Conservation (phyloP, 2,888 invertebrate species). For the Sinopyrophorus schimmeli region DNA sequence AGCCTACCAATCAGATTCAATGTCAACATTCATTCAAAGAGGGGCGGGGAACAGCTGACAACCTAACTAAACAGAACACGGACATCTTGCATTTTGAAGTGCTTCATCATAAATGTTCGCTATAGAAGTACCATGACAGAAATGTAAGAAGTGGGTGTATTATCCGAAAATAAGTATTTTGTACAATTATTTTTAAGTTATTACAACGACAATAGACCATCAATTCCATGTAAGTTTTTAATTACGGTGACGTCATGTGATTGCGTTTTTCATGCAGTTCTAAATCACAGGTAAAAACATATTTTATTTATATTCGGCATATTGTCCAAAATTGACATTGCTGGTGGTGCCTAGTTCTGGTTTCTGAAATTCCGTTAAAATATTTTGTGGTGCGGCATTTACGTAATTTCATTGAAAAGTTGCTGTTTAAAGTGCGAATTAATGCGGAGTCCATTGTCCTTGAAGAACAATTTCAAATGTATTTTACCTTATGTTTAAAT, state of each 20-base stretch:
- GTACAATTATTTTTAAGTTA: constrained; percentile 41
- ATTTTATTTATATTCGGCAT: too few species aligned
- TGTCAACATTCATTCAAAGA: constrained; percentile 35
- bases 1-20: constrained; percentile 44
- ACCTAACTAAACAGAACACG: constrained; percentile 49
- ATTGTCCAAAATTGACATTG: too few species aligned
- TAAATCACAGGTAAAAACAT: constrained; percentile 49
- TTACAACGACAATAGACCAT: constrained; percentile 39
- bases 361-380: too few species aligned
- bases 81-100: constrained; percentile 51
- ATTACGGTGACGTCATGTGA: constrained; percentile 54
- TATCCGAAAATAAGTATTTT: constrained; percentile 38
- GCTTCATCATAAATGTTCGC: constrained; percentile 39
- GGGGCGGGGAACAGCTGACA: constrained; percentile 54
- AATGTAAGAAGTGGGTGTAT: constrained; percentile 46
- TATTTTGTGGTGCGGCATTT: too few species aligned
- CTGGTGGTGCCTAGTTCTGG: too few species aligned
- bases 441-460: constrained; percentile 27
- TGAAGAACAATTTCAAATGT: constrained; percentile 29
- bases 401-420: constrained; percentile 29
- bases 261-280: constrained; percentile 53
- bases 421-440: constrained; percentile 7
- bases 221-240: constrained; percentile 46
- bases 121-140: constrained; percentile 49
- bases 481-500: constrained; percentile 20